Percentiles rank a stretch among this genome's conserved stretches.
These are phyloP conservation scores for Ceyx melanurus DNA, from an alignment of 2,113 vertebrate genomes.

Conservation along the genomic window DNA sequence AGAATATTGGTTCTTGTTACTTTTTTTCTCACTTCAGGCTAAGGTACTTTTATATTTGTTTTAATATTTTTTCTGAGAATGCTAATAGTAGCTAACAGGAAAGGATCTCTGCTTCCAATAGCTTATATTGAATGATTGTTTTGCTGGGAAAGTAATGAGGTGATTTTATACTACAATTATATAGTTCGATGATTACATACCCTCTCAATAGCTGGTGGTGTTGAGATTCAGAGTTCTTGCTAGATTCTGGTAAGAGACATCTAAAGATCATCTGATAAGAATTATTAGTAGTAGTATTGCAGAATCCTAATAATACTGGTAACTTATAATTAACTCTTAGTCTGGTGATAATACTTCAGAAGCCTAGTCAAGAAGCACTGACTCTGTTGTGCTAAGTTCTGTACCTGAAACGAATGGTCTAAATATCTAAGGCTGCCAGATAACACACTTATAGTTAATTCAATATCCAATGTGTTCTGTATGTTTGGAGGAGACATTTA, in stretches of 20 bases:
- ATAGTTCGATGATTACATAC: not conserved
- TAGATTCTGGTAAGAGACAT: not conserved
- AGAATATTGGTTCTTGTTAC: not conserved
- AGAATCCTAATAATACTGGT: not conserved
- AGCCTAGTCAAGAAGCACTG: not conserved
- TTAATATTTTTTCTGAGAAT: conserved; percentile 9
- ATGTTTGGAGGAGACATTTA: not conserved
- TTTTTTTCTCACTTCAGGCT: not conserved
- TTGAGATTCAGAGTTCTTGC: not conserved
- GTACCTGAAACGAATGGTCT: not conserved
- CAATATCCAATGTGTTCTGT: not conserved
- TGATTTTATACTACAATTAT: not conserved
- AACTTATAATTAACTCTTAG: not conserved
- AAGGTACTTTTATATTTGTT: not conserved
- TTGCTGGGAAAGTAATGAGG: conserved; percentile 28
- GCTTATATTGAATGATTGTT: not conserved
- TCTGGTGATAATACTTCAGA: not conserved
- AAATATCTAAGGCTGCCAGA: not conserved
- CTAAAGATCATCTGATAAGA: not conserved
- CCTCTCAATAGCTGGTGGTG: not conserved
- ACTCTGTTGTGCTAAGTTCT: not conserved
- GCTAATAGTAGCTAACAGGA: not conserved
- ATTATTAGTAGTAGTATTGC: not conserved
- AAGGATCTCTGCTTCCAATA: conserved; percentile 18
- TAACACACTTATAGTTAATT: not conserved